Base-by-base conservation (phyloP, 2,888 invertebrate species). In the Glaucopsyche alexis region DNA sequence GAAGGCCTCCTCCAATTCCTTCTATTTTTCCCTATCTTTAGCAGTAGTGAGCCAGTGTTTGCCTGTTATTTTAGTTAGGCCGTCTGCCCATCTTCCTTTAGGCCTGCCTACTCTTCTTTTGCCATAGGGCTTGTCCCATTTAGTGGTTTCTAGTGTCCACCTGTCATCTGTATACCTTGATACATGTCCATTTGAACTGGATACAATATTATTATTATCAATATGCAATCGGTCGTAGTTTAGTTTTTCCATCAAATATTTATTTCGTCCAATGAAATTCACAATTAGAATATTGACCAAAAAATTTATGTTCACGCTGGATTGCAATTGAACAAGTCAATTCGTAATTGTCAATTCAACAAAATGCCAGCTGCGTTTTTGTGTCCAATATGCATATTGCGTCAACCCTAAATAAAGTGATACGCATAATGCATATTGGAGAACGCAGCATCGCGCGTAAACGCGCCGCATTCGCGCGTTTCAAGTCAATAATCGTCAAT, bases 361-460 rank as follows among this genome's bases (percentile, higher is more conserved):
- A 77, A 81, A 82, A 81, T 80, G 79, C 81, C 86, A 83, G 83
- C 83, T 85, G 84, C 79, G 79, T 78, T 81, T 82, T 83, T 60
- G 38, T 60, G 29, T 38, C 29, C 84, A 84, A 87, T 86, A 86
- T 86, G 85, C 85, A 86, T 88, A 87, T 87, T 87, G 87, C 84
- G 84, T 79, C 75, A 76, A 78, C 80, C 79, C 84, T 83, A 82
- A 85, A 86, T 85, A 87, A 40, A n/a, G 65, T 13, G 38, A 7
- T 50, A 16, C 7, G 8, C 52, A 52, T 16, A 52, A 16, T n/a
- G 8, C 52, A 52, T 16, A 52, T 8, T 52, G 2, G 42, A 47
- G 4, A 47, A 11, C 47, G 47, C 47, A 47, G 8, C 29, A 29
- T 29, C 29, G 29, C 29, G 29, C 29, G 16, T 4, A 55, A 55